phyloP scores from a whole-genome alignment of 2,113 vertebrate species.

The Chelonoidis abingdonii region DNA sequence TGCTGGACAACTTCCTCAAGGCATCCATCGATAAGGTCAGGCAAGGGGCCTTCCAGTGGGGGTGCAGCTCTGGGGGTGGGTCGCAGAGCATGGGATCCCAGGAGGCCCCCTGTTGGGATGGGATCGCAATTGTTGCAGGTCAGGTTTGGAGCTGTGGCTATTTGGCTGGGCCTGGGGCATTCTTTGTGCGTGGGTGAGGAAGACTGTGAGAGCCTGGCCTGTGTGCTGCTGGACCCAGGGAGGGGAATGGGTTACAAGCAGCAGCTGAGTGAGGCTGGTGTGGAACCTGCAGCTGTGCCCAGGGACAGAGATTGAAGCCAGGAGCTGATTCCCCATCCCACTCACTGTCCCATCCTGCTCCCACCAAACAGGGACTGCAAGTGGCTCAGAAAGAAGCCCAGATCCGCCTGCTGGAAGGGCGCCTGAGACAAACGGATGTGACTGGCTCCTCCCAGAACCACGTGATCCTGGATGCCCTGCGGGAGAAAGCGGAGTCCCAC shows the following conservation, averaged over 20 bases:
- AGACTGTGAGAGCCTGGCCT: neutral
- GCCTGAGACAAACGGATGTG: constrained; percentile 90
- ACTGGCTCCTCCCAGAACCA: constrained; percentile 91
- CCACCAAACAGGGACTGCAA: constrained; percentile 86
- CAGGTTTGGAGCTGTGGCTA: neutral
- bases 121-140: neutral
- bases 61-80: neutral
- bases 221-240: neutral
- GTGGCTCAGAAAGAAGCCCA: constrained; percentile 96
- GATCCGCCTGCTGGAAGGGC: constrained; percentile 93
- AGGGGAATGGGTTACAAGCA: neutral
- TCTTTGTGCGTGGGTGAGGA: neutral
- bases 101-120: neutral
- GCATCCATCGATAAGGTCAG: constrained; percentile 95
- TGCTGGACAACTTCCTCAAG: constrained; percentile 96
- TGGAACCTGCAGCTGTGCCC: no score
- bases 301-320: neutral
- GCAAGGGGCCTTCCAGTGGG: no score
- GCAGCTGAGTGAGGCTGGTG: neutral
- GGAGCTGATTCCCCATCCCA: neutral
- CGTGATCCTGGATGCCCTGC: constrained; percentile 90
- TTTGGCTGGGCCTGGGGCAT: no score
- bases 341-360: fast-evolving
- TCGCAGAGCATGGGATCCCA: no score
- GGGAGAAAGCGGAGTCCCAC: constrained; percentile 92